Evolutionary conservation across 2,888 invertebrate genomes (phyloP), one percentile per base, ranked within the genome.

Genomic region (Pyrrhosoma nymphula): DNA sequence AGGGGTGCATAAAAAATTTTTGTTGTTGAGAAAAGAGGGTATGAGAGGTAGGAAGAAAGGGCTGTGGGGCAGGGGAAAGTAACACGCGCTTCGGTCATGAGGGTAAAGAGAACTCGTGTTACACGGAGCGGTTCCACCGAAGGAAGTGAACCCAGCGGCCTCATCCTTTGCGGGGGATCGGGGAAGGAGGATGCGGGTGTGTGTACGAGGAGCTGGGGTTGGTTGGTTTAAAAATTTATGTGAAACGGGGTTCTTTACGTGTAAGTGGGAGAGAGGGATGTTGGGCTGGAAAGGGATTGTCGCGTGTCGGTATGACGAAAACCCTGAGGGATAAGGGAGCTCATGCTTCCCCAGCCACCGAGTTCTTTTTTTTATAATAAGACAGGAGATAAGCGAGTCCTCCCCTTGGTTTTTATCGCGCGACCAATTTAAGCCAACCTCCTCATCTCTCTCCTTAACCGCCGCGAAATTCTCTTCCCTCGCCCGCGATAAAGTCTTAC

Each of bases 1-100:
- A 82, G 35, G 82, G 16, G 60, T 14, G 20, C 2, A 60, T 60
- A 60, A 20, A 60, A 60, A 60, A 60, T 47, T 47, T 47, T 47
- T 2, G 2, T 47, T 47, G 2, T 8, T 47, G 47, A 47, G 47
- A 47, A 47, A 47, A 47, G 47, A 8, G 47, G 47, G 47, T 60
- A 60, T 8, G 12, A 60, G 20, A 14, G 20, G 60, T 16, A 8
- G 60, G 18, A 20, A 60, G 12, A 60, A n/a, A 30, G 14, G 14
- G 35, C 1, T 35, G 14, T 35, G 35, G 35, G 82, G 14, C 30
- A 12, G 14, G 30, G 82, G 82, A 82, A 16, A 26, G 56, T 10
- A 16, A 82, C 89, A 4, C 89, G 89, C 89, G 56, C 56, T 56
- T n/a, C n/a, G 75, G 93, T 93, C 35, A 69, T 93, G 91, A 60